Conservation (phyloP, 1,140 invertebrate species). For the Ceratitis capitata region DNA sequence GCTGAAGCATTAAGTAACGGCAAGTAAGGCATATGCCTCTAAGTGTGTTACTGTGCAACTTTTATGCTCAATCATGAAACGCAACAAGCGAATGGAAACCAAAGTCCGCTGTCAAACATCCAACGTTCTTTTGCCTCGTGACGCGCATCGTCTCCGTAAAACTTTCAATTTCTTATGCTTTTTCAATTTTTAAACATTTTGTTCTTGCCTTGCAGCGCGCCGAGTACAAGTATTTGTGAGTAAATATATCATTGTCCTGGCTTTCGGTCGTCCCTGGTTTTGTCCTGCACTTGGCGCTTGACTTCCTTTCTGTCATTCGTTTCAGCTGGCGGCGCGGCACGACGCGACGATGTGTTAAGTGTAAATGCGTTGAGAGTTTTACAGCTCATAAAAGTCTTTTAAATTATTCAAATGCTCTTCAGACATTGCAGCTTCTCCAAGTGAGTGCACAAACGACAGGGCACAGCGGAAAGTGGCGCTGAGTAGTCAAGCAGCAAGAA, state of each 20-base stretch:
- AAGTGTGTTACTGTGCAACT: no score
- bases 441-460: background rate
- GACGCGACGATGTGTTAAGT: slow-evolving; percentile 32
- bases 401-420: slow-evolving; percentile 60
- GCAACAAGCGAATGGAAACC: no score
- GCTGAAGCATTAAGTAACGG: no score
- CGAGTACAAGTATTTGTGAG: background rate
- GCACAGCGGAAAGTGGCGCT: background rate
- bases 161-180: background rate
- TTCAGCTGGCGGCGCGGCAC: background rate
- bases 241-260: background rate
- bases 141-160: background rate
- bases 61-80: no score
- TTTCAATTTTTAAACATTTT: background rate
- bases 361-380: slow-evolving; percentile 50
- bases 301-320: background rate
- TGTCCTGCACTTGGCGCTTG: background rate
- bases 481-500: background rate
- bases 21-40: no score
- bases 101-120: no score
- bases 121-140: background rate
- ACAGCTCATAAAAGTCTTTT: slow-evolving; percentile 64
- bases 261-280: background rate
- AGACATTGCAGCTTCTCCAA: slow-evolving; percentile 11
- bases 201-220: background rate